phyloP scores from a whole-genome alignment of 2,113 vertebrate genomes.

The Prionailurus bengalensis region DNA sequence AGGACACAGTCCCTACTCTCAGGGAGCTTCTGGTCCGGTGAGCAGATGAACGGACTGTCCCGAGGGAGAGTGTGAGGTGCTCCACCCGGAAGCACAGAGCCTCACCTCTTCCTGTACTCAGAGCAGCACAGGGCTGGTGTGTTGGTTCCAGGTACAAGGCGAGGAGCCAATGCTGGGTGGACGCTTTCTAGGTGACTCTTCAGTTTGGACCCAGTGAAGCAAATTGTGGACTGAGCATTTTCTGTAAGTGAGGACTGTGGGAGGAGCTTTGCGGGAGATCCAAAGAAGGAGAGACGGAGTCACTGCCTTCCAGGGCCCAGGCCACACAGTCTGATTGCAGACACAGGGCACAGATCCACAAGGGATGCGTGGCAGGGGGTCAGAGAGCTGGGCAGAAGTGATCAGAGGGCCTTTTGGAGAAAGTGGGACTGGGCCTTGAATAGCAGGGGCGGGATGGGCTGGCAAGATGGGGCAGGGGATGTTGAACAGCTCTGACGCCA shows the following conservation, averaged over 20 bases:
- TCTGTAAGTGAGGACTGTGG: neutral
- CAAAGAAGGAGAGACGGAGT: neutral
- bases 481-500: neutral
- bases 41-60: neutral
- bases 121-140: neutral
- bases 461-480: neutral
- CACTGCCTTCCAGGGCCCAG: neutral
- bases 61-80: neutral
- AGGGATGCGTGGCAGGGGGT: neutral
- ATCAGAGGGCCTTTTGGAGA: neutral
- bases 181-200: neutral
- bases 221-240: neutral
- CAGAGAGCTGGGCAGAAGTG: neutral
- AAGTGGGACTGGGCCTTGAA: neutral
- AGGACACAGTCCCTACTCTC: neutral
- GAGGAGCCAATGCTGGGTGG: neutral
- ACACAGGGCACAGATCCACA: neutral
- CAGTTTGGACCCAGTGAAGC: neutral
- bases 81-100: rapidly evolving
- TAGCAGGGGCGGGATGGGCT: neutral
- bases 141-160: neutral
- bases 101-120: neutral
- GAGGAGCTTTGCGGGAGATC: neutral
- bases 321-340: neutral
- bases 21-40: neutral